These are phyloP conservation scores for Corythoichthys haematopterus DNA, from an alignment of 2,113 vertebrate species.

Conservation along the genomic window DNA sequence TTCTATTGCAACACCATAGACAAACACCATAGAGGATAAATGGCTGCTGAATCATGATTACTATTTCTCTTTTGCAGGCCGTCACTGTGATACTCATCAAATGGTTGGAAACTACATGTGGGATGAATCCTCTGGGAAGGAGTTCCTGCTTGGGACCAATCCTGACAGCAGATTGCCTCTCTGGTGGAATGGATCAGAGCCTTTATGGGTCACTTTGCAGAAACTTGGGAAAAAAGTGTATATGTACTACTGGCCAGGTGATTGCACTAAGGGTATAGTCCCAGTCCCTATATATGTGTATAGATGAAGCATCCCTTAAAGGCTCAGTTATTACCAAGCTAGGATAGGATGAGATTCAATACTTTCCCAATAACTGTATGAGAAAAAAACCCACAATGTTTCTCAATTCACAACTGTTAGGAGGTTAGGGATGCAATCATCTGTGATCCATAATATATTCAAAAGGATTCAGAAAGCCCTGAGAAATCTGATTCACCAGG, in stretches of 20 bases:
- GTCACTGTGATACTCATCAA: constrained; percentile 86
- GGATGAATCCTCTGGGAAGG: constrained; percentile 76
- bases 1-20: too few relatives aligned
- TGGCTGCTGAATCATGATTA: neutral
- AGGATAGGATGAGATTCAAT: too few relatives aligned
- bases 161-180: constrained; percentile 81
- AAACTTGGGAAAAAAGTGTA: constrained; percentile 79
- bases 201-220: constrained; percentile 88
- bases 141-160: constrained; percentile 87
- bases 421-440: too few relatives aligned
- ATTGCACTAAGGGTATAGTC: neutral
- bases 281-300: too few relatives aligned
- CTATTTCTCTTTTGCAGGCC: constrained; percentile 65
- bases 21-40: neutral
- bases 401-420: too few relatives aligned
- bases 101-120: constrained; percentile 97
- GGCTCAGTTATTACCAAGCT: too few relatives aligned
- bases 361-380: too few relatives aligned
- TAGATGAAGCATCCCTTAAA: too few relatives aligned
- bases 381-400: too few relatives aligned
- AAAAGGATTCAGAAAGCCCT: too few relatives aligned
- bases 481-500: too few relatives aligned
- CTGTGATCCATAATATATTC: too few relatives aligned
- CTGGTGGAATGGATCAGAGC: constrained; percentile 95
- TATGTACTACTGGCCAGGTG: constrained; percentile 98